Conservation (phyloP, 2,797 vertebrate species). For the Anguilla obscura region DNA sequence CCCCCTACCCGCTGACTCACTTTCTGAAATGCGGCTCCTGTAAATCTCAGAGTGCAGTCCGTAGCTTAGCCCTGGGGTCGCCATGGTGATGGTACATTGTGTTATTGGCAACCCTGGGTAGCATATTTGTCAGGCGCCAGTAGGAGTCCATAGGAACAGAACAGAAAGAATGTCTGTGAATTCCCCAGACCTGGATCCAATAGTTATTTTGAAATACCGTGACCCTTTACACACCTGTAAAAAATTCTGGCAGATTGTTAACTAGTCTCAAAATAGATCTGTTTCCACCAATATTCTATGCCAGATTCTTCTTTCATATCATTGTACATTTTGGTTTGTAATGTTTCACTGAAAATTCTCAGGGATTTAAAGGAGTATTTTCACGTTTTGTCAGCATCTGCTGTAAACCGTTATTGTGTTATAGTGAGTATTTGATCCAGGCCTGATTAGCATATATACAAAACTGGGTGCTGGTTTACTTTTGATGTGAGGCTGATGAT, state of each 20-base stretch:
- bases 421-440: not conserved
- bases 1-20: not conserved
- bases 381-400: not conserved
- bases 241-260: not conserved
- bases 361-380: too few relatives aligned
- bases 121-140: conserved; percentile 21
- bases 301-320: not conserved
- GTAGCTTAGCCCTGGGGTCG: not conserved
- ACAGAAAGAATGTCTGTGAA: not conserved
- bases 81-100: conserved; percentile 37
- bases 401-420: not conserved
- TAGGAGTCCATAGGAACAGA: conserved; percentile 10
- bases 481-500: not conserved
- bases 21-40: not conserved
- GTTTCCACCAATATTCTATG: not conserved
- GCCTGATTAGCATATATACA: not conserved
- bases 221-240: not conserved
- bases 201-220: not conserved
- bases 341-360: not conserved
- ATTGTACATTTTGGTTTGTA: not conserved
- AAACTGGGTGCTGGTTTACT: not conserved
- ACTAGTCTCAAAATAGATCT: not conserved
- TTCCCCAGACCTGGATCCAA: not conserved
- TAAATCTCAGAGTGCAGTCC: not conserved
- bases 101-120: conserved; percentile 23